Conservation (phyloP, 2,888 invertebrate genomes). For the Miltochrista miniata region DNA sequence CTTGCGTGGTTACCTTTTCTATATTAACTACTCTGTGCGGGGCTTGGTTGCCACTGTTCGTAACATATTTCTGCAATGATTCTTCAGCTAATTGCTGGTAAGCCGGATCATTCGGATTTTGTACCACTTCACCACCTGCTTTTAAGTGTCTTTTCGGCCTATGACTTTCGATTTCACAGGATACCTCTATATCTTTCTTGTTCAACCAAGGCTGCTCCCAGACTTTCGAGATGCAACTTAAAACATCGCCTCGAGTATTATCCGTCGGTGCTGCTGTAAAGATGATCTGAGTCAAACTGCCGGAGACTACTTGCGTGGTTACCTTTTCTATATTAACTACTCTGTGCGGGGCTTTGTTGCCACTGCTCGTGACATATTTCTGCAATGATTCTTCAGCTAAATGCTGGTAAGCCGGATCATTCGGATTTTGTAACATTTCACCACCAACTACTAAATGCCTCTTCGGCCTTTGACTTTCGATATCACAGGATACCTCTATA, state of each 20-base stretch:
- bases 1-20: constrained; percentile 25
- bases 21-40: constrained; percentile 21
- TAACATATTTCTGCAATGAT: neutral
- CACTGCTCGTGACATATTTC: neutral
- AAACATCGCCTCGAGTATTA: neutral
- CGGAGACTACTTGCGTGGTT: constrained; percentile 34
- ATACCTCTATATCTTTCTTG: constrained; percentile 22
- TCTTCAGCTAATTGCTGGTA: constrained; percentile 15
- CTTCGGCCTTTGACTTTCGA: too few species aligned
- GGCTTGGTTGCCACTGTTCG: neutral
- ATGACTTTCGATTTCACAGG: constrained; percentile 17
- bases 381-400: constrained; percentile 13
- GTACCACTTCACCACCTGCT: neutral
- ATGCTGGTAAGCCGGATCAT: neutral
- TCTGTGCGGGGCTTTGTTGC: constrained; percentile 11
- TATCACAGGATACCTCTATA: constrained; percentile 30
- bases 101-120: neutral
- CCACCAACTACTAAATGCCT: too few species aligned
- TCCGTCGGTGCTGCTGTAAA: constrained; percentile 23
- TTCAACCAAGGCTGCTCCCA: constrained; percentile 29
- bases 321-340: constrained; percentile 30
- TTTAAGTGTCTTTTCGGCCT: too few species aligned
- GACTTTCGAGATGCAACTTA: constrained; percentile 27
- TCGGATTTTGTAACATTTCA: neutral
- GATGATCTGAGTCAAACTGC: constrained; percentile 24